A percentile compares a stretch with the other conserved stretches of the same genome.
Conservation (phyloP, 2,113 vertebrate genomes). For the Ophthalmolycus amberensis region DNA sequence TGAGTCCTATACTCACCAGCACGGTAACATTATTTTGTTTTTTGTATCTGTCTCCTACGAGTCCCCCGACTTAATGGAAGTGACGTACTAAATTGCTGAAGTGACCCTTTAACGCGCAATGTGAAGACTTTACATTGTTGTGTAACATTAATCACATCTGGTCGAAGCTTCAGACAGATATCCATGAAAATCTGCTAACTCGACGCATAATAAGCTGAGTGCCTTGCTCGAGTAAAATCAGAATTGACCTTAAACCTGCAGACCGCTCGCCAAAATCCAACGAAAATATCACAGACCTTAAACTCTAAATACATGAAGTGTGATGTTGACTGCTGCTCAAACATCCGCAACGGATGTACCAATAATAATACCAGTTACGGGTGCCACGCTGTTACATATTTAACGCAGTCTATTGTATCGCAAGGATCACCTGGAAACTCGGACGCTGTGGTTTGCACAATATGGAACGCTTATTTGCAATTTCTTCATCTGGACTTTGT, state of each 20-base stretch:
- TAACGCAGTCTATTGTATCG: background rate
- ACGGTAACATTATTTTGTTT: too few relatives aligned
- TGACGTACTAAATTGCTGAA: background rate
- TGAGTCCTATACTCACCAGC: too few relatives aligned
- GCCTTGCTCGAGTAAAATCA: background rate
- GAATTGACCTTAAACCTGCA: background rate
- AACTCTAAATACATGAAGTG: slow-evolving; percentile 2
- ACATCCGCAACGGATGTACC: background rate
- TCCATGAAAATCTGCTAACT: too few relatives aligned
- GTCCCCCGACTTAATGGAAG: too few relatives aligned
- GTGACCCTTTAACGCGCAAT: background rate
- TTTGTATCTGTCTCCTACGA: too few relatives aligned
- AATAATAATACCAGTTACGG: background rate
- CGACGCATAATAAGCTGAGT: background rate
- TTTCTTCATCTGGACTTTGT: background rate
- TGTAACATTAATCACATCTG: background rate
- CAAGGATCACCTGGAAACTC: background rate
- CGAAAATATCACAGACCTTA: background rate
- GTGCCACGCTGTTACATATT: background rate
- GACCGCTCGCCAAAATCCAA: background rate
- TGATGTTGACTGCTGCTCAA: background rate
- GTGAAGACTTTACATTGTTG: too few relatives aligned
- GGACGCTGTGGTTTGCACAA: too few relatives aligned
- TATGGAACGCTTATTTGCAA: background rate
- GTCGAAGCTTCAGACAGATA: background rate